Conservation (phyloP, 2,797 vertebrate species). For the Falco naumanni region DNA sequence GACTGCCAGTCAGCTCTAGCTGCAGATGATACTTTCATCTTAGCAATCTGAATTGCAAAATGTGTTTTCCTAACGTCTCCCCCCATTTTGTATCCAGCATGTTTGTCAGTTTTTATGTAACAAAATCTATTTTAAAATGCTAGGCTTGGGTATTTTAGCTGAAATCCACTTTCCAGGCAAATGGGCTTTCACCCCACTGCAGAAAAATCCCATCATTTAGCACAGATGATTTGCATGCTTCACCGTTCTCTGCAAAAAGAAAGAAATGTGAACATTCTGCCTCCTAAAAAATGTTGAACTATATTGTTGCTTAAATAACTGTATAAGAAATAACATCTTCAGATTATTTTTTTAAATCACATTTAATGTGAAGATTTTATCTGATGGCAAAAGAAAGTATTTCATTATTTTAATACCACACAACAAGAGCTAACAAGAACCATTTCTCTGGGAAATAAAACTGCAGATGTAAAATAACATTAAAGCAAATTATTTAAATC, state of each 20-base stretch:
- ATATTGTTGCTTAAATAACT: background rate
- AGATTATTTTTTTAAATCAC: background rate
- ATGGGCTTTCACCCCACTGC: background rate
- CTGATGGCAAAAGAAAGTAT: background rate
- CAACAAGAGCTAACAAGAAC: conserved; percentile 27
- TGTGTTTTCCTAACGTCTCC: background rate
- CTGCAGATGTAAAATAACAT: background rate
- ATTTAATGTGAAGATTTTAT: conserved; percentile 10
- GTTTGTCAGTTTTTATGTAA: conserved; percentile 25
- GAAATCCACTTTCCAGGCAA: background rate
- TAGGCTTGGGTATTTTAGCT: background rate
- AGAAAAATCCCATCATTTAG: background rate
- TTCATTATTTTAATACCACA: background rate
- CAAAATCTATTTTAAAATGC: background rate
- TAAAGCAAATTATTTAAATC: conserved; percentile 28
- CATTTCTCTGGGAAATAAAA: conserved; percentile 21
- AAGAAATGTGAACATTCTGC: background rate
- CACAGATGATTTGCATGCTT: background rate
- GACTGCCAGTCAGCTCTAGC: background rate
- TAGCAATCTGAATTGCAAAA: conserved; percentile 49
- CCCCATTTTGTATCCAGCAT: background rate
- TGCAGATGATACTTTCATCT: conserved; percentile 29
- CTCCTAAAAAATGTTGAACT: background rate
- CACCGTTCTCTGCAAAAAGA: background rate
- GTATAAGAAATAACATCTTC: background rate